These are phyloP conservation scores for Drosophila ananassae DNA, from an alignment of 1,140 invertebrate genomes.

Conservation along the genomic window DNA sequence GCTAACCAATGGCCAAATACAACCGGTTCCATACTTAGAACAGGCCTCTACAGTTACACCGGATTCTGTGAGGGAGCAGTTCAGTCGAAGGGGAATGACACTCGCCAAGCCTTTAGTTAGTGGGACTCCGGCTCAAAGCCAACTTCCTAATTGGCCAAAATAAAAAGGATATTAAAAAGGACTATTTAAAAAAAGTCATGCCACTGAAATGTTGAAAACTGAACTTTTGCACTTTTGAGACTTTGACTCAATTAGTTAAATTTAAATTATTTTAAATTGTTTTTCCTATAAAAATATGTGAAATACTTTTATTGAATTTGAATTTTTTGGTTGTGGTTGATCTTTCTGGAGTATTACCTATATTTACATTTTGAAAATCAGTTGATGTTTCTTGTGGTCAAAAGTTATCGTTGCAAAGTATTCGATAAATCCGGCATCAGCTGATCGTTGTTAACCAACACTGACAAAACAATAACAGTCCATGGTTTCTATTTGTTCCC, in stretches of 20 bases:
- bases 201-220: too few relatives aligned
- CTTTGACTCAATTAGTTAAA: too few relatives aligned
- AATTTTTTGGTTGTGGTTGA: too few relatives aligned
- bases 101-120: not conserved
- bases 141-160: not conserved
- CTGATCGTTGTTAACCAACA: conserved; percentile 3
- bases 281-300: too few relatives aligned
- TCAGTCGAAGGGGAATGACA: not conserved
- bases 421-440: not conserved
- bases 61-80: not conserved
- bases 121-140: not conserved
- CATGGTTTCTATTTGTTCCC: not conserved
- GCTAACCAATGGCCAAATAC: conserved; percentile 2
- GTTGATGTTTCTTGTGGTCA: not conserved
- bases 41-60: not conserved
- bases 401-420: not conserved
- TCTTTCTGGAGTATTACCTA: too few relatives aligned
- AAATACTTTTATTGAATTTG: too few relatives aligned
- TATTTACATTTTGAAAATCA: too few relatives aligned
- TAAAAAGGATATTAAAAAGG: not conserved
- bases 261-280: too few relatives aligned
- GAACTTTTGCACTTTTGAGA: too few relatives aligned
- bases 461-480: conserved; percentile 20
- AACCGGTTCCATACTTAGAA: not conserved
- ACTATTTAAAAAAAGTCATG: not conserved